Base-by-base conservation (phyloP, 35 echinoderm and acorn worm species). In the Hemicentrotus pulcherrimus region DNA sequence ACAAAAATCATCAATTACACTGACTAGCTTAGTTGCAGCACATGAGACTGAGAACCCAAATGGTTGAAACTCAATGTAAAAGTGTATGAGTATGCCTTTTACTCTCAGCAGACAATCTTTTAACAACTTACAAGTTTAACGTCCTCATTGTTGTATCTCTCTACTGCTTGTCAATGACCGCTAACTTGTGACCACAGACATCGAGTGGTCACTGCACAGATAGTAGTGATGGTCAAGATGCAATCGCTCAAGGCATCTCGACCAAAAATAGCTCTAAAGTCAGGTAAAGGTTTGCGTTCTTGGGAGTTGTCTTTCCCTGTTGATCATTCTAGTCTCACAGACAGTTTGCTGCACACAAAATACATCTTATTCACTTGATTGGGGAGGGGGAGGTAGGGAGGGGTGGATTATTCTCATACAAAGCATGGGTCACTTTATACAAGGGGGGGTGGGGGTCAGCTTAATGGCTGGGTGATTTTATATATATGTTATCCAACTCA, bases 201-300 rank as follows among this genome's bases (percentile, higher is more conserved):
- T 47, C 24, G 6, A 28, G 19, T 9, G 88, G 88, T 90, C 88
- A 90, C 24, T 90, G 31, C 14, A 90, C 88, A 33, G 88, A 90
- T 90, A 90, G 88, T 90, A 47, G 46, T 47, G 88, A 47, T 90
- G 88, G 88, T 33, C 32, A 47, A 90, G 46, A 47, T 47, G 88
- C 18, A n/a, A 78, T 47, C 46, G 6, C 32, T 90, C 88, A 3
- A 41, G 46, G 88, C 32, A 32, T 33, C 32, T 33, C 88, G 32
- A 47, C 88, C 24, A 90, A 90, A 90, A 90, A 90, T 90, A 90
- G 11, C 88, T 35, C 88, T 4, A 33, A 90, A 41, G 31, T 41
- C 88, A 90, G 88, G 88, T 90, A 90, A 90, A 32, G 4, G 32
- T 19, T 78, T 28, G 65, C 65, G 65, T 18, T 78, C 65, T 18